Evolutionary conservation across 2,888 invertebrate species (phyloP).

Genomic region (Zygogramma bicolorata): DNA sequence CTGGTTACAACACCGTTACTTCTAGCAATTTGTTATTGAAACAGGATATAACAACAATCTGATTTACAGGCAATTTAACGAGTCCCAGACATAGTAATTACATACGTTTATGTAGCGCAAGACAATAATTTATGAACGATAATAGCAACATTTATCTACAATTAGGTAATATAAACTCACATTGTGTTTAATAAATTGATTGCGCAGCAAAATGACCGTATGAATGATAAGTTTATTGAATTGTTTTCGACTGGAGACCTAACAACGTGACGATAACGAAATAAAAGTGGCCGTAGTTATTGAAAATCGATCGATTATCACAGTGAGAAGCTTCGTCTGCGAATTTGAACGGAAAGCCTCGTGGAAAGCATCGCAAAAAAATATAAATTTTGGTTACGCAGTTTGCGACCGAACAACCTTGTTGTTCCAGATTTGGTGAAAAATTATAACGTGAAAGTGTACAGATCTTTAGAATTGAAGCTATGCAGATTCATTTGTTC

Average conservation of each 20-base stretch:
- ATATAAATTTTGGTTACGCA: no score
- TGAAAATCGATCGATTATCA: no score
- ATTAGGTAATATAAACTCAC: constrained; percentile 22
- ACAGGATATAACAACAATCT: constrained; percentile 21
- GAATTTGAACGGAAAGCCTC: no score
- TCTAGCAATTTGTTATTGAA: constrained; percentile 23
- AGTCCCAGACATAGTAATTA: constrained; percentile 17
- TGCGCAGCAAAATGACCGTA: not conserved
- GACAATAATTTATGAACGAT: constrained; percentile 28
- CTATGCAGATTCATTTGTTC: no score
- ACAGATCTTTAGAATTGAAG: no score
- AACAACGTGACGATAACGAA: not conserved
- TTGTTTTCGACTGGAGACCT: not conserved
- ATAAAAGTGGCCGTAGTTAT: not conserved
- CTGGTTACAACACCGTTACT: constrained; percentile 17
- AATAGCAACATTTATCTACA: constrained; percentile 26
- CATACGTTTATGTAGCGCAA: constrained; percentile 11
- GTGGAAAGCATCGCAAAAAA: no score
- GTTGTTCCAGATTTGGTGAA: no score
- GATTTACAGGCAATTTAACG: constrained; percentile 21
- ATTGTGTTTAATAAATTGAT: constrained; percentile 23
- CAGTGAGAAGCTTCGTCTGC: no score
- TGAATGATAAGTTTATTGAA: not conserved
- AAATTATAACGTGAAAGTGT: no score
- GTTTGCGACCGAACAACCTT: no score